Evolutionary conservation across 2,797 vertebrate species (phyloP).

Genomic region (Myiotriccus ornatus): DNA sequence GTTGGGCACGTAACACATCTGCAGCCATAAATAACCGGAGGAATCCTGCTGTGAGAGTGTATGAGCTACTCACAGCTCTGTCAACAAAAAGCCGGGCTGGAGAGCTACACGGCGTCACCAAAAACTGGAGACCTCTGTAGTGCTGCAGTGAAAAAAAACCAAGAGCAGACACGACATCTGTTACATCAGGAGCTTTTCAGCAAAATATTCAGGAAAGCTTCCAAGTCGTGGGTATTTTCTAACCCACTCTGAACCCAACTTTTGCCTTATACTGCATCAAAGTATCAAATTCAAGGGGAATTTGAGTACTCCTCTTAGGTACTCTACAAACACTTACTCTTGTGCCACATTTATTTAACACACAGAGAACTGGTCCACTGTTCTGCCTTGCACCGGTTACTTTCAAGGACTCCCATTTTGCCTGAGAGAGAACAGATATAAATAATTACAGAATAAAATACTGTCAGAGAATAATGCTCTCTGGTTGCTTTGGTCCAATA

Average conservation of each 20-base stretch:
- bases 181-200: neutral
- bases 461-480: neutral
- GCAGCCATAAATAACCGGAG: neutral
- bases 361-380: neutral
- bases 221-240: neutral
- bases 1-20: neutral
- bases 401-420: constrained; percentile 7
- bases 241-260: neutral
- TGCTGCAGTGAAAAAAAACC: neutral
- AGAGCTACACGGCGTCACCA: accelerated
- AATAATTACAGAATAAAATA: neutral
- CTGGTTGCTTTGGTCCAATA: neutral
- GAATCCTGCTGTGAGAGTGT: neutral
- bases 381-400: neutral
- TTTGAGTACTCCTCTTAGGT: neutral
- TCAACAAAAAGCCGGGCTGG: neutral
- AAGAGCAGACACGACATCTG: neutral
- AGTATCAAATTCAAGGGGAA: neutral
- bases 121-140: neutral
- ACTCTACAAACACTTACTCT: neutral
- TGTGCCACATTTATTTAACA: neutral
- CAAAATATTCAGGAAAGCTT: neutral
- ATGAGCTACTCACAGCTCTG: neutral
- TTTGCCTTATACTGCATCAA: neutral
- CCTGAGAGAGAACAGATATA: neutral